Evolutionary conservation across 1,140 invertebrate species (phyloP).

Genomic region (Zaprionus africanus): DNA sequence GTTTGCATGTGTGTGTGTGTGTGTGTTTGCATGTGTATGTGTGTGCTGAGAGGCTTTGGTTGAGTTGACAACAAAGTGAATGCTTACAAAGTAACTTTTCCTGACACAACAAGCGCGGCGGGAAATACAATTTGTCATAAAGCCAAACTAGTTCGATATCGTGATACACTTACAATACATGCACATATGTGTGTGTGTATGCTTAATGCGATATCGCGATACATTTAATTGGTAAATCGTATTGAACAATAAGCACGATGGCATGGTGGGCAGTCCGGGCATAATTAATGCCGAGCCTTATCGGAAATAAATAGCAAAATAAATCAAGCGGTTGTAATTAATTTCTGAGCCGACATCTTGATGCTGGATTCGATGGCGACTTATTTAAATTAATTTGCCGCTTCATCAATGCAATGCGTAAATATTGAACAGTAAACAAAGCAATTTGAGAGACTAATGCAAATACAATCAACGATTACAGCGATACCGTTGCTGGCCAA

Average conservation of each 20-base stretch:
- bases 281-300: slow-evolving; percentile 47
- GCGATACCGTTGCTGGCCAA: background rate
- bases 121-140: slow-evolving; percentile 44
- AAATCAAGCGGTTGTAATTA: slow-evolving; percentile 47
- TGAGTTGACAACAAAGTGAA: slow-evolving; percentile 5
- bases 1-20: background rate
- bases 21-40: background rate
- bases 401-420: slow-evolving; percentile 37
- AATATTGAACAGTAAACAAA: slow-evolving; percentile 14
- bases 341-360: slow-evolving; percentile 48
- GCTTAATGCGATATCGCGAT: background rate
- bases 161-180: background rate
- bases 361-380: slow-evolving; percentile 37
- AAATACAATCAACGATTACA: background rate
- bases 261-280: background rate
- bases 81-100: slow-evolving; percentile 10
- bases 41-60: background rate
- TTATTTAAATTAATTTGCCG: slow-evolving; percentile 50
- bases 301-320: slow-evolving; percentile 46
- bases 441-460: slow-evolving; percentile 8
- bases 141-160: slow-evolving; percentile 25
- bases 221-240: slow-evolving; percentile 18
- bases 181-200: background rate
- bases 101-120: slow-evolving; percentile 19
- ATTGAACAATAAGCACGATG: slow-evolving; percentile 19